A percentile compares a stretch with the other conserved stretches of the same genome.
phyloP scores from a whole-genome alignment of 1,140 invertebrate genomes.

The Theocolax elegans region DNA sequence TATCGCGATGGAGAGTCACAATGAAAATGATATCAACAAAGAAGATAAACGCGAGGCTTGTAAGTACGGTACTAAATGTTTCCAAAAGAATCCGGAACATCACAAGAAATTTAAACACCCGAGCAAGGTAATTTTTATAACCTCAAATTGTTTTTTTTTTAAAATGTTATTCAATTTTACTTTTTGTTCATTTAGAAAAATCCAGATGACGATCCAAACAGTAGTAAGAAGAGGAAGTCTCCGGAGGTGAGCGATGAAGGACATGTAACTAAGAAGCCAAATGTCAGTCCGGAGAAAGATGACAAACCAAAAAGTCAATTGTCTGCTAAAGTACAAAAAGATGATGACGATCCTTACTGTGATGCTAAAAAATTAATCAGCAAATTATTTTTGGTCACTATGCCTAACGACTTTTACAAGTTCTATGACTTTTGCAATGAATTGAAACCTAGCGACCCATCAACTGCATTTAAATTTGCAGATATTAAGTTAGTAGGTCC shows the following conservation, averaged over 20 bases:
- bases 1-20: too few species aligned
- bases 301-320: not conserved
- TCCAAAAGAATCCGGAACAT: conserved; percentile 85
- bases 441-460: conserved; percentile 72
- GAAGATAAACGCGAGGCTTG: conserved; percentile 71
- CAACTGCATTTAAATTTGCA: conserved; percentile 74
- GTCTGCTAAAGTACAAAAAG: not conserved
- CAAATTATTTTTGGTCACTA: conserved; percentile 83
- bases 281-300: not conserved
- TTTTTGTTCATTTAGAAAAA: conserved; percentile 38
- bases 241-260: not conserved
- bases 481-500: conserved; percentile 85
- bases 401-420: conserved; percentile 90
- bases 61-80: conserved; percentile 84
- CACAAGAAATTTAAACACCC: conserved; percentile 81
- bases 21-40: too few species aligned
- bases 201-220: not conserved
- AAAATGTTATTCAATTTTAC: not conserved
- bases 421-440: conserved; percentile 84
- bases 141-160: conserved; percentile 15
- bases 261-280: not conserved
- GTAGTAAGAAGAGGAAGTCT: conserved; percentile 25
- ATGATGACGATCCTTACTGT: not conserved
- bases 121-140: conserved; percentile 52
- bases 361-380: conserved; percentile 71